Evolutionary conservation across 2,113 vertebrate genomes (phyloP), one percentile per base, ranked within the genome.

Genomic region (Camelus bactrianus): DNA sequence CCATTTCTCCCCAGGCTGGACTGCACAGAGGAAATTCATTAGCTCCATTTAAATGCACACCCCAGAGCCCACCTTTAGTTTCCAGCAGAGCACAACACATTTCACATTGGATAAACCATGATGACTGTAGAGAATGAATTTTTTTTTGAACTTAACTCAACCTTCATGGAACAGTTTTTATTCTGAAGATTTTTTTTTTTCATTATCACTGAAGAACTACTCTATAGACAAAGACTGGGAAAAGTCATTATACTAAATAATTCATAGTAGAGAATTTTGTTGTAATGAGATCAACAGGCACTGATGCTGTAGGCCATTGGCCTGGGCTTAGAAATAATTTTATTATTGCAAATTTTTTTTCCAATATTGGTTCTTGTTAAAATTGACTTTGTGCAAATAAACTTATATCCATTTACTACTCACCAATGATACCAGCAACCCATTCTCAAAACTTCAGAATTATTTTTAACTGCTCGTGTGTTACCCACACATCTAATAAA

Each of bases 241-340:
- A 95, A 97, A 97, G 89, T 96, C 86, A 92, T 89, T 96, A 96
- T 94, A 76, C 58, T 97, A 95, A 97, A 96, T 97, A 97, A 97
- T 96, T 97, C 97, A 97, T 96, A 91, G 50, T 54, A 70, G 56
- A 93, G 91, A 97, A 90, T 95, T 97, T 96, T 91, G 75, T 87
- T 96, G 58, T 86, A 96, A 96, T 96, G 86, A 97, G 93, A 89
- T 97, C 94, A 96, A 93, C 87, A 95, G 91, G 70, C 91, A 65
- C 30, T 95, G 96, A 84, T 93, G 89, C 73, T 96, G 12, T 15
- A 92, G 42, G 91, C 89, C 86, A 97, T 84, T 94, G 89, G 73
- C 60, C 64, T 91, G 81, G 89, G 58, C 69, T 96, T 93, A 56
- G 82, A 91, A 96, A 96, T 93, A 83, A 95, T 97, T 92, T 94